Evolutionary conservation across 2,888 invertebrate genomes (phyloP).

Genomic region (Aromia moschata): DNA sequence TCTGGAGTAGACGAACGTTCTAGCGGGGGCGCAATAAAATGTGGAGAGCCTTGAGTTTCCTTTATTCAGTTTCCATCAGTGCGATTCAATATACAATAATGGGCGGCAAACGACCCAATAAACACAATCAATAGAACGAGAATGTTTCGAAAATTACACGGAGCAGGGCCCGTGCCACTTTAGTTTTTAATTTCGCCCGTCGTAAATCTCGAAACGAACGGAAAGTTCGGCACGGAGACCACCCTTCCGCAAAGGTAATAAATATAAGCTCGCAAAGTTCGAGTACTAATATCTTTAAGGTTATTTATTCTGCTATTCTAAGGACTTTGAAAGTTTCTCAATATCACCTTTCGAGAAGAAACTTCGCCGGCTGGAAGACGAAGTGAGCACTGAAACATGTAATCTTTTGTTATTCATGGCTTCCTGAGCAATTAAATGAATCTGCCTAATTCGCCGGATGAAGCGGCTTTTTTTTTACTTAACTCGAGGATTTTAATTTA

Average conservation of each 20-base stretch:
- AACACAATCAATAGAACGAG: conserved; percentile 11
- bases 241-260: conserved; percentile 16
- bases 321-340: conserved; percentile 28
- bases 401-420: conserved; percentile 2
- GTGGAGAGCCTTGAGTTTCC: not conserved
- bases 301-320: conserved; percentile 31
- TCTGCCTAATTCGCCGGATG: not conserved
- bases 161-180: conserved; percentile 12
- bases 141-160: conserved; percentile 12
- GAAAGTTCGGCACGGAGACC: conserved; percentile 9
- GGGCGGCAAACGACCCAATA: conserved; percentile 5
- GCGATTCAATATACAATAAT: conserved; percentile 11
- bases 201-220: conserved; percentile 23
- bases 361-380: not conserved
- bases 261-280: conserved; percentile 29
- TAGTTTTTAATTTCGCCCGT: conserved; percentile 21
- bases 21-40: not conserved
- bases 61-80: not conserved
- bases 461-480: not conserved
- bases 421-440: not conserved
- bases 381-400: conserved; percentile 4
- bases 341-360: conserved; percentile 27
- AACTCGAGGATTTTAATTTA: not conserved
- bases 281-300: conserved; percentile 29
- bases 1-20: not conserved